These are phyloP conservation scores for Calephelis perditalis DNA, from an alignment of 2,888 invertebrate species.

Conservation along the genomic window DNA sequence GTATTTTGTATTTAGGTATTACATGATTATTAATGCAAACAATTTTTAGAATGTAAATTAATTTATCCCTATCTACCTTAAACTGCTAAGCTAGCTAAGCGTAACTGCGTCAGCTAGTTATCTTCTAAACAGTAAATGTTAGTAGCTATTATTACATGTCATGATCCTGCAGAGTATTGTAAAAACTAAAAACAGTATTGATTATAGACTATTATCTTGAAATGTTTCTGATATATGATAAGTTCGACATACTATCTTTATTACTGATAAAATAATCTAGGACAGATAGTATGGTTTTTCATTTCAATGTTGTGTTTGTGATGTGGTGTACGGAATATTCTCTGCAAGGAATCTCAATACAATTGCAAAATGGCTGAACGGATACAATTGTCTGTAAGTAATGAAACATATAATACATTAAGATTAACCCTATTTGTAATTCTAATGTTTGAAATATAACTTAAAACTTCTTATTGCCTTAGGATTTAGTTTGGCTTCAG, in stretches of 20 bases:
- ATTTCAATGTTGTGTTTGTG: conserved; percentile 37
- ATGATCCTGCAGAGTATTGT: not conserved
- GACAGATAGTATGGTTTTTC: conserved; percentile 55
- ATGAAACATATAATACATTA: conserved; percentile 2
- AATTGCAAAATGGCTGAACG: conserved; percentile 53
- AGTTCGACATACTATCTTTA: conserved; percentile 39
- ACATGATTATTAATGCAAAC: too few relatives aligned
- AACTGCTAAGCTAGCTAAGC: too few relatives aligned
- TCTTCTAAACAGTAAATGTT: conserved; percentile 1
- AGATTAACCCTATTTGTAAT: not conserved
- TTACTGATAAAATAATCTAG: conserved; percentile 52
- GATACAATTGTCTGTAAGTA: conserved; percentile 59
- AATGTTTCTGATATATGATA: conserved; percentile 36
- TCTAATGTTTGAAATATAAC: conserved; percentile 3
- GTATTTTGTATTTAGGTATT: too few relatives aligned
- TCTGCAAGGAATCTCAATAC: conserved; percentile 51
- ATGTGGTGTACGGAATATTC: conserved; percentile 38
- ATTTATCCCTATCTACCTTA: too few relatives aligned
- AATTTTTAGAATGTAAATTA: too few relatives aligned
- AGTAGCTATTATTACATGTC: conserved; percentile 5
- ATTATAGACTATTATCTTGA: conserved; percentile 41
- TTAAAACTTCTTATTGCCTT: conserved; percentile 27
- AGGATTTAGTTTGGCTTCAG: conserved; percentile 94
- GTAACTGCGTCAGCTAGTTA: not conserved
- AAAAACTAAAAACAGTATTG: conserved; percentile 17